A percentile compares a stretch with the other conserved stretches of the same genome.
phyloP scores from a whole-genome alignment of 2,888 invertebrate genomes.

The Nomada fucata region DNA sequence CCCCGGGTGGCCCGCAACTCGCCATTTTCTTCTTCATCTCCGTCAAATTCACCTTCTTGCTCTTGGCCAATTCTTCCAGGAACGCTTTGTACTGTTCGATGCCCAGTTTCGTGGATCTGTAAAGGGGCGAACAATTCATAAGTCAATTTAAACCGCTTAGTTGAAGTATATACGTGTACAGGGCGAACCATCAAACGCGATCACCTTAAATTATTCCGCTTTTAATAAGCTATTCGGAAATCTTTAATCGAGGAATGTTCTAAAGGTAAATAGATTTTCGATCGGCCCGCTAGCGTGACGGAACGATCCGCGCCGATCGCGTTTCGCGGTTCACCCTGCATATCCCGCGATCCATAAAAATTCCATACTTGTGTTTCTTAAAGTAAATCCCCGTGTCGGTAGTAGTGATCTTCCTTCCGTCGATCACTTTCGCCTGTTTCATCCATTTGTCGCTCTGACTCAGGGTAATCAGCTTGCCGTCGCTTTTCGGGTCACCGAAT shows the following conservation, averaged over 20 bases:
- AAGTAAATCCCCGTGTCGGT: constrained; percentile 96
- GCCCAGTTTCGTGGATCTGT: constrained; percentile 88
- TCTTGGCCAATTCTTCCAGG: constrained; percentile 93
- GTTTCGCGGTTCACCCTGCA: background rate
- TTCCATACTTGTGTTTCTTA: constrained; percentile 91
- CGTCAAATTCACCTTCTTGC: constrained; percentile 91
- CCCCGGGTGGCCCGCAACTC: constrained; percentile 91
- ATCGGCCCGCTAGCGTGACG: too few species aligned
- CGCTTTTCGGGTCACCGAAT: constrained; percentile 94
- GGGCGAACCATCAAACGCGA: too few species aligned
- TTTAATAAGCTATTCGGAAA: too few species aligned
- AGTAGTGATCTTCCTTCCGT: constrained; percentile 93
- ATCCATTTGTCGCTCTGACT: constrained; percentile 97
- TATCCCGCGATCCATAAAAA: background rate
- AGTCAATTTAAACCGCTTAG: background rate
- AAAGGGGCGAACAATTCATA: constrained; percentile 9
- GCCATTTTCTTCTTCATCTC: constrained; percentile 93
- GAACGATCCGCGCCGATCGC: too few species aligned
- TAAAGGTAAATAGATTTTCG: too few species aligned
- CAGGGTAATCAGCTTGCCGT: constrained; percentile 93
- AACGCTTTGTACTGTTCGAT: constrained; percentile 93
- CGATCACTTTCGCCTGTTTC: constrained; percentile 95
- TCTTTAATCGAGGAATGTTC: too few species aligned
- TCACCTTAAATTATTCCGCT: too few species aligned
- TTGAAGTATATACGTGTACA: too few species aligned